Evolutionary conservation across 2,113 vertebrate species (phyloP).

Genomic region (Nothoprocta perdicaria): DNA sequence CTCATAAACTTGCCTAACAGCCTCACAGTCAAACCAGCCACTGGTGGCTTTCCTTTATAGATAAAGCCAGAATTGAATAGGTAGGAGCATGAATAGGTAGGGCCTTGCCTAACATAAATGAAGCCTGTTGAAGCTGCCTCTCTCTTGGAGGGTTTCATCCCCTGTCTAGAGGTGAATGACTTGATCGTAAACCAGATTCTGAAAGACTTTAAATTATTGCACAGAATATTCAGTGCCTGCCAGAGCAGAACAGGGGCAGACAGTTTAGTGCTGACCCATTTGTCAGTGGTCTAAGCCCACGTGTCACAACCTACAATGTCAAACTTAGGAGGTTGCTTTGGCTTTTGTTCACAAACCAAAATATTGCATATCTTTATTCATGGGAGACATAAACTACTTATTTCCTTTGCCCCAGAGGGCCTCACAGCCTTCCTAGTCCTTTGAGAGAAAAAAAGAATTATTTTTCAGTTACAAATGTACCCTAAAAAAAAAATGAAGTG

Average conservation of each 20-base stretch:
- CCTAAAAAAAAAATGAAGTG: slow-evolving; percentile 44
- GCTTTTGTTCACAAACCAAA: slow-evolving; percentile 34
- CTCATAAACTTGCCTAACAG: background rate
- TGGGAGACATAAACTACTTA: slow-evolving; percentile 16
- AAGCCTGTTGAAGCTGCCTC: background rate
- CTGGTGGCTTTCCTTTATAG: background rate
- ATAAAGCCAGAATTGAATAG: background rate
- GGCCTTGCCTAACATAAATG: background rate
- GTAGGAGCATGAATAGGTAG: background rate
- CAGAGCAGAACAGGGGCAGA: background rate
- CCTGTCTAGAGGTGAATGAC: background rate
- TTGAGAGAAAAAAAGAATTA: slow-evolving; percentile 50
- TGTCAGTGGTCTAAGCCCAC: background rate
- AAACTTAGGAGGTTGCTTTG: slow-evolving; percentile 12
- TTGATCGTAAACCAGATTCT: background rate
- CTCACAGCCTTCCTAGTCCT: slow-evolving; percentile 39
- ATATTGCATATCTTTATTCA: slow-evolving; percentile 55
- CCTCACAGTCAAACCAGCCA: background rate
- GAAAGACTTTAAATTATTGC: background rate
- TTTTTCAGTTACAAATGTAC: slow-evolving; percentile 42
- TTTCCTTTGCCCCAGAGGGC: background rate
- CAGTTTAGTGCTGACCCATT: background rate
- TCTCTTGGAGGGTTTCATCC: background rate
- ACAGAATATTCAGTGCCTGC: background rate
- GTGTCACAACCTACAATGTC: background rate